Conservation (phyloP, 2,888 invertebrate genomes). For the Seira ritae region DNA sequence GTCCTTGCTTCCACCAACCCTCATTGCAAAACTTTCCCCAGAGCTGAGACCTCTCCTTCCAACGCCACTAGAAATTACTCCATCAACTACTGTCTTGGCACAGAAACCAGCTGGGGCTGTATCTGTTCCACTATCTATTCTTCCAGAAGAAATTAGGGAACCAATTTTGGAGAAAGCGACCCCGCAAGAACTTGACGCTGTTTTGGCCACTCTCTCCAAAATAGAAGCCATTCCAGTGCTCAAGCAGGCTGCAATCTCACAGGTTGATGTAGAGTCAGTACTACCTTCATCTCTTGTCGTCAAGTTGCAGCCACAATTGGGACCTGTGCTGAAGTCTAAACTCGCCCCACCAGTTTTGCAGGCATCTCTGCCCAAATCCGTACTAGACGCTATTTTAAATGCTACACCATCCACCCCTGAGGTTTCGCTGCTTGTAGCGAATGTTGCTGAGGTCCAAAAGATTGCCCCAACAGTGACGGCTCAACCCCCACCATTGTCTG, state of each 20-base stretch:
- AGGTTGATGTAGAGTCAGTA: background rate
- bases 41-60: background rate
- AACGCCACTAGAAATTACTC: background rate
- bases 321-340: background rate
- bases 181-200: background rate
- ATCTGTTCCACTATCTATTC: no score
- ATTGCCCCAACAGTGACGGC: background rate
- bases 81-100: no score
- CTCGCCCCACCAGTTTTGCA: conserved; percentile 11
- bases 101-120: no score
- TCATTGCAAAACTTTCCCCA: conserved; percentile 5
- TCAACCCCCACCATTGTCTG: background rate
- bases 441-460: background rate
- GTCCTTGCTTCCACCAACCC: background rate
- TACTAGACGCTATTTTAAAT: background rate
- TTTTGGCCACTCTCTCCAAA: conserved; percentile 1
- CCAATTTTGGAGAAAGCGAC: no score
- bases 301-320: background rate
- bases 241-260: background rate
- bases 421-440: background rate
- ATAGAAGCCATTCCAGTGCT: background rate
- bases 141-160: no score
- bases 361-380: background rate
- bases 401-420: conserved; percentile 9
- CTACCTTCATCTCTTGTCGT: conserved; percentile 8